Evolutionary conservation across 1,140 invertebrate genomes (phyloP).

Genomic region (Papilio helenus): DNA sequence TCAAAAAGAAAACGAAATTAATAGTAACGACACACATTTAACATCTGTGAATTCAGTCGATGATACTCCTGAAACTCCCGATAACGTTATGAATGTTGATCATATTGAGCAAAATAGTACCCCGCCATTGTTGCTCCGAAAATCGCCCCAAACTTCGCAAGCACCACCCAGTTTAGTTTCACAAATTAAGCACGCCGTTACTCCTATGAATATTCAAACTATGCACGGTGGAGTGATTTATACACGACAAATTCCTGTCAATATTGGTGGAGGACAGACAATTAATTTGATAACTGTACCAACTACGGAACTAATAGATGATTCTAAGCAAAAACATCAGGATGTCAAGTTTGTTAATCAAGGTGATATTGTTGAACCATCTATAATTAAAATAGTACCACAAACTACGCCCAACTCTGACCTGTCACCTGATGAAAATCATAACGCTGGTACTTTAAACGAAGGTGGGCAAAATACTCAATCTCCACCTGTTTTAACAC

Average conservation of each 20-base stretch:
- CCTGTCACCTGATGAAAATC: constrained; percentile 64
- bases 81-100: constrained; percentile 69
- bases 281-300: constrained; percentile 84
- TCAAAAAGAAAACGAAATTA: constrained; percentile 66
- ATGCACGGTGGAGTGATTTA: constrained; percentile 86
- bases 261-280: constrained; percentile 82
- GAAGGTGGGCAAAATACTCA: constrained; percentile 59
- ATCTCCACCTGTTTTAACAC: constrained; percentile 79
- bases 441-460: constrained; percentile 52
- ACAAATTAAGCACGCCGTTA: constrained; percentile 78
- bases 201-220: constrained; percentile 82
- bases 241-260: constrained; percentile 84
- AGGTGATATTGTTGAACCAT: constrained; percentile 65
- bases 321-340: constrained; percentile 67
- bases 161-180: constrained; percentile 70
- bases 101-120: constrained; percentile 73
- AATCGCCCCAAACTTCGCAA: constrained; percentile 64
- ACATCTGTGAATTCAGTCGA: constrained; percentile 47
- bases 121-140: constrained; percentile 76
- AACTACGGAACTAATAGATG: constrained; percentile 75
- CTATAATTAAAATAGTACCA: constrained; percentile 79
- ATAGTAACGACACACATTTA: constrained; percentile 58
- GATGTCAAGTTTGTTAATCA: constrained; percentile 57
- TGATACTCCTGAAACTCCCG: constrained; percentile 57
- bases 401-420: constrained; percentile 62